Evolutionary conservation across 2,888 invertebrate species (phyloP), one percentile per base, ranked within the genome.

Genomic region (Cephonodes hylas): DNA sequence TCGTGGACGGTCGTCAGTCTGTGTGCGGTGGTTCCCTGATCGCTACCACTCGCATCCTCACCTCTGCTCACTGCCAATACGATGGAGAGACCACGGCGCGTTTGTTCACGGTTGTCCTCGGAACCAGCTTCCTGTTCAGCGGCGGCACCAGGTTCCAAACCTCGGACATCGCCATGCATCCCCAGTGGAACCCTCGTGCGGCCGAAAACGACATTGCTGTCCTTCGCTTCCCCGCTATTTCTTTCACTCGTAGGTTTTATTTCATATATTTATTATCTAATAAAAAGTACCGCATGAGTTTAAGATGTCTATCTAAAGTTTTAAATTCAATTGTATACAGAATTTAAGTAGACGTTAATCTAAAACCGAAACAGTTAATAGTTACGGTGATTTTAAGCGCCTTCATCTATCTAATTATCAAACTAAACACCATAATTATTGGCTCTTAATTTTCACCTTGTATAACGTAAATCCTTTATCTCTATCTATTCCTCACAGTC

Each of bases 1-100:
- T 78, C 18, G 27, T 69, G 0, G 63, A 63, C 46, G 56, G 74
- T 42, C 46, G 73, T 13, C 71, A 70, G 0, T 78, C 80, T 0
- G 73, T 79, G 0, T 80, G 81, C 62, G 81, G 82, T 13, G 74
- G 64, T 8, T 63, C 68, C 1, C 60, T 75, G 15, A 31, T 75
- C 34, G 64, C 63, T 25, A 42, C 31, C 42, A 58, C 42, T 5
- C 64, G 69, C 1, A 61, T 71, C 13, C 0, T 72, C 5, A 73
- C 71, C 0, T 74, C 75, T n/a, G 75, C 75, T 42, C 74, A 75
- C 62, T 75, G 74, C 60, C 68, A 70, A 63, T 31, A 22, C 58
- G 76, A 76, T 27, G 75, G 76, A 0, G 5, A 20, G 5, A 53
- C 64, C 62, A 61, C 64, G 1, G 77, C 73, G 0, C 63, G 59